A percentile compares a stretch with the other conserved stretches of the same genome.
Evolutionary conservation across 1,140 invertebrate genomes (phyloP).

Genomic region (Acyrthosiphon pisum): DNA sequence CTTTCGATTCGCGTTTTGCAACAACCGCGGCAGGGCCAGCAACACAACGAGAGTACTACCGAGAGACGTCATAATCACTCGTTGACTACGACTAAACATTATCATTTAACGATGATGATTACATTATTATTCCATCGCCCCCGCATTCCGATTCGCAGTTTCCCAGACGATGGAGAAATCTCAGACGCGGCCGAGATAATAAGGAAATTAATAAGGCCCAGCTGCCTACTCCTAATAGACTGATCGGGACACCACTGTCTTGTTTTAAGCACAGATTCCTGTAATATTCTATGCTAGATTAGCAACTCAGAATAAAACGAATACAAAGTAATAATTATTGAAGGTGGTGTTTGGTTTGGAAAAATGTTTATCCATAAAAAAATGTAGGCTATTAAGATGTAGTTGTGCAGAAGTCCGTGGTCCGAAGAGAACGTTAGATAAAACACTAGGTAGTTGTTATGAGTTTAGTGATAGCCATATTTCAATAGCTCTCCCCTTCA

Average conservation of each 20-base stretch:
- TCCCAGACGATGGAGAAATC: neutral
- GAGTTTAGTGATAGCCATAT: neutral
- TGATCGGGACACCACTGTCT: no score
- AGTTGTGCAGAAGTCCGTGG: neutral
- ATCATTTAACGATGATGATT: neutral
- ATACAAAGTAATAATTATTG: neutral
- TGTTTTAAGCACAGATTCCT: neutral
- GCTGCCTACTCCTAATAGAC: neutral
- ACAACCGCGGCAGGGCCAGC: neutral
- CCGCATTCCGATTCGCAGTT: neutral
- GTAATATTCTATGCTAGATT: neutral
- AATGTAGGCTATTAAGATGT: neutral
- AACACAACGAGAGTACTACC: neutral
- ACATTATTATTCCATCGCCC: neutral
- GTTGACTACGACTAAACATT: neutral
- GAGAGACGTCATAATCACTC: neutral
- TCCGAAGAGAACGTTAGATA: neutral
- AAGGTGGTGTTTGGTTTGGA: neutral
- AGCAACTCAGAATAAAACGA: neutral
- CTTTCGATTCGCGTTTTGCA: constrained; percentile 14
- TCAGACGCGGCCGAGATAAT: neutral
- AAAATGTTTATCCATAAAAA: neutral
- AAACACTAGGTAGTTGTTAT: neutral
- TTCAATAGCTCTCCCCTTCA: neutral
- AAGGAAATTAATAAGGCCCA: neutral